Evolutionary conservation across 2,797 vertebrate species (phyloP).

Genomic region (Anisognathus igniventris): DNA sequence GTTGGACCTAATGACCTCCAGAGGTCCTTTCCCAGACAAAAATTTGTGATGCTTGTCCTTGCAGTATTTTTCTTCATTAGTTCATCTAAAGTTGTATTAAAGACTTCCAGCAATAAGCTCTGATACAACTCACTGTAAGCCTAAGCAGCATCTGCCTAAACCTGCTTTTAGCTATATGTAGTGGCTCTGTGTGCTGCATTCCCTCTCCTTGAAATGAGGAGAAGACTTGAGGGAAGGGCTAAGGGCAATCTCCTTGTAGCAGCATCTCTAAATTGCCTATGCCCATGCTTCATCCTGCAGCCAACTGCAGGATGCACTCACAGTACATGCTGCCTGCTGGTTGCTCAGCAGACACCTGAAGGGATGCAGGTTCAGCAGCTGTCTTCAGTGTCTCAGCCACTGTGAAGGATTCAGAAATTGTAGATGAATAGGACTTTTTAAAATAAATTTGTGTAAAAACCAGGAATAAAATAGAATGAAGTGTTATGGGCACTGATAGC

Average conservation of each 20-base stretch:
- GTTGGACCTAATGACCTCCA: neutral
- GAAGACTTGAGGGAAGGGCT: neutral
- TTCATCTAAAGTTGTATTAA: neutral
- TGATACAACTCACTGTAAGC: neutral
- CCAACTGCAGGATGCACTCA: rapidly evolving
- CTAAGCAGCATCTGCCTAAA: neutral
- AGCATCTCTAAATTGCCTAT: neutral
- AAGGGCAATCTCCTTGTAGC: neutral
- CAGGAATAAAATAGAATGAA: neutral
- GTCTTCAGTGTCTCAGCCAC: neutral
- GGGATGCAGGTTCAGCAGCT: neutral
- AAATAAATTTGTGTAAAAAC: neutral
- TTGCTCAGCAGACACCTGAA: neutral
- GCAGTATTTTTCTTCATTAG: neutral
- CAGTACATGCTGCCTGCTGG: rapidly evolving
- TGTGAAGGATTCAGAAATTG: neutral
- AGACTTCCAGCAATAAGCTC: neutral
- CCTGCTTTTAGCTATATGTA: rapidly evolving
- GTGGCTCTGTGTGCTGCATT: neutral
- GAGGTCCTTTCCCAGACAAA: neutral
- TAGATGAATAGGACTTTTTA: neutral
- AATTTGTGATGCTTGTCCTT: neutral
- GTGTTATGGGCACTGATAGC: neutral
- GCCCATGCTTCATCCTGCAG: neutral
- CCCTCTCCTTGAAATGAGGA: neutral